Base-by-base conservation (phyloP, 2,797 vertebrate species). In the Myotis daubentonii region DNA sequence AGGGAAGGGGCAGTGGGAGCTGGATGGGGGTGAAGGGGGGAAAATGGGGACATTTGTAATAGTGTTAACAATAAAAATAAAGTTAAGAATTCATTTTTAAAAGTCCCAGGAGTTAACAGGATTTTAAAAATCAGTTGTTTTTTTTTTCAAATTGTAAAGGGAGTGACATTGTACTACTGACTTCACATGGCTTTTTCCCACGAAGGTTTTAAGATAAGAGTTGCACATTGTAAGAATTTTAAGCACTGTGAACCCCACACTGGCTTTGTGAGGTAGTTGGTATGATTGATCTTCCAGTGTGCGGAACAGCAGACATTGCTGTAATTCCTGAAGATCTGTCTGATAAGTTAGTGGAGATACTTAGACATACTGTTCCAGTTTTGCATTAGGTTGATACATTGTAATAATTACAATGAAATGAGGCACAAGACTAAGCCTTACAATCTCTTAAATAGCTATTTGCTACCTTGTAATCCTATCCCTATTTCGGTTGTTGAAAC, bases 361-460 rank as follows among this genome's bases (percentile, higher is more conserved):
- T 80, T 95, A 87, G 68, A 81, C 70, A 23, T 28, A 55, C 22
- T 68, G 49, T 92, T 79, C 65, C 25, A 74, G 60, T 82, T 93
- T 95, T 92, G 57, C 41, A 47, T 87, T 83, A 80, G 53, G 71
- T 90, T 94, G 78, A 76, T 95, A 66, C 72, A 80, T 92, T 91
- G 33, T 94, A 80, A 36, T 94, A 88, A 80, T 94, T 93, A 83
- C 47, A 81, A 4, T 60, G 68, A 96, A 84, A 8, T 33, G 57
- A 91, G 68, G 33, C 30, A 75, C 6, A 79, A 91, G 68, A 38
- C 16, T 82, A 66, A 96, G 68, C 30, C 81, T 87, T 90, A 83
- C 96, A 94, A 86, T 91, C 82, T 81, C 44, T 9, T 75, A 95
- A 90, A 82, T 93, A 92, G 84, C 83, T 93, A 0, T 83, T 91